These are phyloP conservation scores for Ptychodera flava DNA, from an alignment of 35 echinoderm and acorn worm species.

Conservation along the genomic window DNA sequence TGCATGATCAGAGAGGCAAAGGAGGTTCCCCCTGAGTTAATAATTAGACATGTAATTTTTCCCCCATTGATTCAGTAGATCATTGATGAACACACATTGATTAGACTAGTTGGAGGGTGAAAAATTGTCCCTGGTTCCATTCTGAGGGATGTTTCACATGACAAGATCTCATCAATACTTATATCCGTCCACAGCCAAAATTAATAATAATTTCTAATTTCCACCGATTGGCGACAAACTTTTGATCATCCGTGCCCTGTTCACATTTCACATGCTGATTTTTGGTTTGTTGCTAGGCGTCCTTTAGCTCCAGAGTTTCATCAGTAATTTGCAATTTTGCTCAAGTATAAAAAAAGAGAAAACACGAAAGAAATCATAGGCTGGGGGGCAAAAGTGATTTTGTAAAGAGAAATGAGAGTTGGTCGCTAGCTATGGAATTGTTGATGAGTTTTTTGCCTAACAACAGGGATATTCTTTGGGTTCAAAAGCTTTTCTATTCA, in stretches of 20 bases:
- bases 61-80: not conserved
- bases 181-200: not conserved
- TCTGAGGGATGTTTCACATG: not conserved
- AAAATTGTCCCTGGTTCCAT: too few relatives aligned
- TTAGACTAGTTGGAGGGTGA: not conserved
- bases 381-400: not conserved
- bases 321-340: not conserved
- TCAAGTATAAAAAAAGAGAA: conserved; percentile 2
- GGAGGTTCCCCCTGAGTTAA: not conserved
- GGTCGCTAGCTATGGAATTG: not conserved
- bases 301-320: not conserved
- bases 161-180: not conserved
- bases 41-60: not conserved
- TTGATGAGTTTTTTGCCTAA: not conserved
- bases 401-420: not conserved
- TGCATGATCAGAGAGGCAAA: not conserved
- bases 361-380: not conserved
- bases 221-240: not conserved
- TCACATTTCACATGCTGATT: not conserved
- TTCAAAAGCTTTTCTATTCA: not conserved
- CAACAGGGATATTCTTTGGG: not conserved
- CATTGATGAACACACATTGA: not conserved
- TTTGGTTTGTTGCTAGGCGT: not conserved
- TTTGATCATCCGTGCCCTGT: not conserved
- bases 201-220: conserved; percentile 3